Percentiles rank a stretch among this genome's conserved stretches.
Evolutionary conservation across 2,888 invertebrate genomes (phyloP).

Genomic region (Apamea sordens): DNA sequence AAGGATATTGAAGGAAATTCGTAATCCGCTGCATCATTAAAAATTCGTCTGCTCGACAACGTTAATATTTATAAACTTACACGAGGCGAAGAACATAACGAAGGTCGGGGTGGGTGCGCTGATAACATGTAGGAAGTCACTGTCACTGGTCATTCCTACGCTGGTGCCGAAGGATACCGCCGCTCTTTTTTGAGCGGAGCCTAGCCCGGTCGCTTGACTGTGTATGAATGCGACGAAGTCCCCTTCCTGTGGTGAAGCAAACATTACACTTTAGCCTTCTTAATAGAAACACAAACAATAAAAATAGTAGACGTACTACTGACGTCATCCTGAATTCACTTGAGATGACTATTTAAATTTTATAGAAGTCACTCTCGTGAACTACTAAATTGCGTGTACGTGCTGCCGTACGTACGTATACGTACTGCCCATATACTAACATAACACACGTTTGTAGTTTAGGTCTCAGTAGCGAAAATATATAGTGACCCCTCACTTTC

Average conservation of each 20-base stretch:
- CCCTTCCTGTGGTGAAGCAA: slow-evolving; percentile 86
- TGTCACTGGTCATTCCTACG: slow-evolving; percentile 89
- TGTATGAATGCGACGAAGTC: slow-evolving; percentile 93
- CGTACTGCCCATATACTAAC: not conserved
- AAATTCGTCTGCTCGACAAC: not conserved
- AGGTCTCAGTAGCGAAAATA: too few species aligned
- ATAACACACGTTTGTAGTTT: too few species aligned
- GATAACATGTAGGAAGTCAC: slow-evolving; percentile 91
- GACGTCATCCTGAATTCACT: not conserved
- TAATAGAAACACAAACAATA: not conserved
- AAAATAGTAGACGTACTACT: not conserved
- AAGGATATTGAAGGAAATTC: not conserved
- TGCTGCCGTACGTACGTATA: too few species aligned
- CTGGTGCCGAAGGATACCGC: slow-evolving; percentile 83
- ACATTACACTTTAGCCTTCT: not conserved
- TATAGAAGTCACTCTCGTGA: not conserved
- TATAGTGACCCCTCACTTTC: too few species aligned
- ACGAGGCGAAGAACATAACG: slow-evolving; percentile 95
- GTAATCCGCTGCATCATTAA: not conserved
- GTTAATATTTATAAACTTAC: slow-evolving; percentile 83
- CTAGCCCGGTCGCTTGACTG: slow-evolving; percentile 73
- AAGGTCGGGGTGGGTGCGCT: slow-evolving; percentile 91
- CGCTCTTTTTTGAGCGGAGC: slow-evolving; percentile 65
- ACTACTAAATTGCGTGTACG: not conserved
- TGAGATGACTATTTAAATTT: not conserved